Conservation (phyloP, 2,888 invertebrate genomes). For the Polymixis lichenea region DNA sequence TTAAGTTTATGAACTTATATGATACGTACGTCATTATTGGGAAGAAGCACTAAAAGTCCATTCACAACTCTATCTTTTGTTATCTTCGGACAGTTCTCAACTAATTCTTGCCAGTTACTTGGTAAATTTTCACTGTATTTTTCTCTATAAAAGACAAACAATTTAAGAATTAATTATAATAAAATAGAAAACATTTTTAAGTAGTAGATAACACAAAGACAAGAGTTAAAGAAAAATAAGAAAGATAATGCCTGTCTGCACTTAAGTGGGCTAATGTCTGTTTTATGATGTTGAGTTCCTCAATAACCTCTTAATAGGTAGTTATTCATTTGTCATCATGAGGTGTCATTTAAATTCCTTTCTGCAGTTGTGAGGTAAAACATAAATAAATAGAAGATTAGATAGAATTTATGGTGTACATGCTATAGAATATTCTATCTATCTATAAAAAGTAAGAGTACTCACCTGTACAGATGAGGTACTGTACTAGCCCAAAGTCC, state of each 20-base stretch:
- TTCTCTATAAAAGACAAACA: slow-evolving; percentile 82
- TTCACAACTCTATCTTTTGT: slow-evolving; percentile 89
- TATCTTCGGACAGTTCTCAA: slow-evolving; percentile 90
- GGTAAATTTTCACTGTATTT: slow-evolving; percentile 93
- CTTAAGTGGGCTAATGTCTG: background rate
- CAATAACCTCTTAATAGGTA: background rate
- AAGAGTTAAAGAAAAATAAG: background rate
- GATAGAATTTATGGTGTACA: background rate
- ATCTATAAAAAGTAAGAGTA: slow-evolving; percentile 1
- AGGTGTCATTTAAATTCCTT: background rate
- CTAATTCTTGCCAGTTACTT: slow-evolving; percentile 92
- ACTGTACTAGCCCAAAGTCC: slow-evolving; percentile 91
- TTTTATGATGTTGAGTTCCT: background rate
- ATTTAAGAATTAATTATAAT: background rate
- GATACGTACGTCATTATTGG: slow-evolving; percentile 82
- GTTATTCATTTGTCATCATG: background rate
- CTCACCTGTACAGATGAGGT: slow-evolving; percentile 89
- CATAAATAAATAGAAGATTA: background rate
- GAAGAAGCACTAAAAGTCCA: slow-evolving; percentile 86
- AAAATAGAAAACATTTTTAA: background rate
- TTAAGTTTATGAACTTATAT: background rate
- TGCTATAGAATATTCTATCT: background rate
- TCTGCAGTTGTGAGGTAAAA: background rate
- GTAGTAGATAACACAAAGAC: background rate
- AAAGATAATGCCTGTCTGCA: background rate